Evolutionary conservation across 2,113 vertebrate genomes (phyloP).

Genomic region (Haplochromis burtoni): DNA sequence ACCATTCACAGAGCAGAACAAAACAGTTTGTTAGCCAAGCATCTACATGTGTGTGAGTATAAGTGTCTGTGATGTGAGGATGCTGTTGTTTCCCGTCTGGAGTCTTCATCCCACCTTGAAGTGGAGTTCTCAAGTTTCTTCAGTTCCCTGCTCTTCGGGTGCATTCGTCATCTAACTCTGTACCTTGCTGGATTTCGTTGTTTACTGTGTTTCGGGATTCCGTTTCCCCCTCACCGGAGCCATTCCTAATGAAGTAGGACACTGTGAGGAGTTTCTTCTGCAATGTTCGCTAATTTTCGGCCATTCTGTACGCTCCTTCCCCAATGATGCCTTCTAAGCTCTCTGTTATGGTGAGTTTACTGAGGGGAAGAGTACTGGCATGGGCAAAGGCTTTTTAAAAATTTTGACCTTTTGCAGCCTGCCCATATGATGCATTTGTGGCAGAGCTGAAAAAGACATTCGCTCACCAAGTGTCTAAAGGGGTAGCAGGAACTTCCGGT

Average conservation of each 20-base stretch:
- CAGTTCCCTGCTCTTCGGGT: neutral
- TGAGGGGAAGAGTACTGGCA: neutral
- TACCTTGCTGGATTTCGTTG: accelerated
- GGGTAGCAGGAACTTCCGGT: neutral
- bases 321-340: neutral
- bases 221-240: accelerated
- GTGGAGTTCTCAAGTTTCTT: neutral
- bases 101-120: neutral
- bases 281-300: neutral
- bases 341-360: neutral
- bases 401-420: neutral
- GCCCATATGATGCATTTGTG: neutral
- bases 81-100: neutral
- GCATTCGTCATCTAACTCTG: neutral
- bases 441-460: neutral
- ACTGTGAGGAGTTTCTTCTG: neutral
- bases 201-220: neutral
- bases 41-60: neutral
- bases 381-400: neutral
- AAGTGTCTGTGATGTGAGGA: neutral
- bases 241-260: neutral
- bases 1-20: neutral
- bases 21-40: neutral
- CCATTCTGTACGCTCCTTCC: neutral
- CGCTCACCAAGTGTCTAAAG: neutral